Evolutionary conservation across 2,797 vertebrate species (phyloP).

Genomic region (Crax fasciolata): DNA sequence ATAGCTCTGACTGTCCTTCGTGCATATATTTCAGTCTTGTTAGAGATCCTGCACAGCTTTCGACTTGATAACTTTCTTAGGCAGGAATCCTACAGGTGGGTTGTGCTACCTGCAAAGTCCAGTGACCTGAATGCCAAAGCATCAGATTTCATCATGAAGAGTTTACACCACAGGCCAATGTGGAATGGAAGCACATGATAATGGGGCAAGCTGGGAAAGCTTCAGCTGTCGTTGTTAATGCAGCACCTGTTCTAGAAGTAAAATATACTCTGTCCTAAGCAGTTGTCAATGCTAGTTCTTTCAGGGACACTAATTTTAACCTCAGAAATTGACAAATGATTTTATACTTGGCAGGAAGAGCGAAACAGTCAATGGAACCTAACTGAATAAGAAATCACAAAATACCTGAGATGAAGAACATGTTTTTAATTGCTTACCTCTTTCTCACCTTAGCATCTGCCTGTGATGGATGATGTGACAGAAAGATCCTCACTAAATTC

Average conservation of each 20-base stretch:
- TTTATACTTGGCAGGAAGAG: conserved; percentile 10
- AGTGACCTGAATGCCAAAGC: background rate
- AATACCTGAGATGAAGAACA: conserved; percentile 62
- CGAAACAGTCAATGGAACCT: background rate
- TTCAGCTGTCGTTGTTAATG: background rate
- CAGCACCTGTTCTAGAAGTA: background rate
- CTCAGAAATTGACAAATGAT: background rate
- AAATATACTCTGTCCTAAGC: background rate
- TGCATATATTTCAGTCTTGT: conserved; percentile 39
- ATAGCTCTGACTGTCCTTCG: conserved; percentile 57
- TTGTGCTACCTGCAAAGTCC: background rate
- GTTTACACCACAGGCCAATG: background rate
- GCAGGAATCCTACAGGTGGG: background rate
- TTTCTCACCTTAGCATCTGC: background rate
- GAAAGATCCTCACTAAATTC: conserved; percentile 69
- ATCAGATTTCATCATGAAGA: background rate
- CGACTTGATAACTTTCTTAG: background rate
- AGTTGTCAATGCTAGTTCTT: background rate
- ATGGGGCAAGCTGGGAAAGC: background rate
- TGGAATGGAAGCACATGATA: background rate
- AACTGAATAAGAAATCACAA: conserved; percentile 40
- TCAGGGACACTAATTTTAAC: conserved; percentile 6
- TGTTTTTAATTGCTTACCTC: conserved; percentile 73
- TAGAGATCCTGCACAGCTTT: conserved; percentile 24
- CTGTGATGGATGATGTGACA: conserved; percentile 69